Conservation (phyloP, 2,888 invertebrate species). For the Aproaerema taeniolella region DNA sequence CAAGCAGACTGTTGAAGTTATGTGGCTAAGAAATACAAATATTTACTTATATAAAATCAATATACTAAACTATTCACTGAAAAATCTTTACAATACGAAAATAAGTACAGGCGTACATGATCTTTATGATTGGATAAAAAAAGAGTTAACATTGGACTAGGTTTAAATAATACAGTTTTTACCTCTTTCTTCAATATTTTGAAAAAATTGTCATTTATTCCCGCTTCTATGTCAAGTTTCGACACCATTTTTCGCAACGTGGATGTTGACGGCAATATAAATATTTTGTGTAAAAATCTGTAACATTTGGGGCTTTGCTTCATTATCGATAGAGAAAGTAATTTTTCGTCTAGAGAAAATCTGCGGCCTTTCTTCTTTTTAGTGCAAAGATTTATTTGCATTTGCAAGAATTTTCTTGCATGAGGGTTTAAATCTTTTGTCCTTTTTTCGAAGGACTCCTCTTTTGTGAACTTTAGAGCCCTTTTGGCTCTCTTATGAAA, state of each 20-base stretch:
- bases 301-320: slow-evolving; percentile 17
- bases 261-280: slow-evolving; percentile 19
- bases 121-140: too few relatives aligned
- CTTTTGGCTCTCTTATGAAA: too few relatives aligned
- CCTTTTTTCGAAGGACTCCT: too few relatives aligned
- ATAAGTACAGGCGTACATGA: too few relatives aligned
- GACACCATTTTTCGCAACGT: slow-evolving; percentile 17
- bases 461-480: too few relatives aligned
- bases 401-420: slow-evolving; percentile 17
- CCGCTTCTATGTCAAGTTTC: too few relatives aligned
- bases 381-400: slow-evolving; percentile 18
- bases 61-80: too few relatives aligned
- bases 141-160: too few relatives aligned
- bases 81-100: too few relatives aligned
- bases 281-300: too few relatives aligned
- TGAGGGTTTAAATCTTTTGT: slow-evolving; percentile 14
- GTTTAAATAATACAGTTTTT: too few relatives aligned
- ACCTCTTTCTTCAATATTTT: slow-evolving; percentile 16
- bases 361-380: slow-evolving; percentile 15
- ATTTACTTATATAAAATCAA: neutral
- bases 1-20: too few relatives aligned
- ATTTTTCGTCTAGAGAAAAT: slow-evolving; percentile 16
- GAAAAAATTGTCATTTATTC: slow-evolving; percentile 18
- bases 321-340: slow-evolving; percentile 13
- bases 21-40: neutral